Conservation (phyloP, 2,888 invertebrate species). For the Microchrysa polita region DNA sequence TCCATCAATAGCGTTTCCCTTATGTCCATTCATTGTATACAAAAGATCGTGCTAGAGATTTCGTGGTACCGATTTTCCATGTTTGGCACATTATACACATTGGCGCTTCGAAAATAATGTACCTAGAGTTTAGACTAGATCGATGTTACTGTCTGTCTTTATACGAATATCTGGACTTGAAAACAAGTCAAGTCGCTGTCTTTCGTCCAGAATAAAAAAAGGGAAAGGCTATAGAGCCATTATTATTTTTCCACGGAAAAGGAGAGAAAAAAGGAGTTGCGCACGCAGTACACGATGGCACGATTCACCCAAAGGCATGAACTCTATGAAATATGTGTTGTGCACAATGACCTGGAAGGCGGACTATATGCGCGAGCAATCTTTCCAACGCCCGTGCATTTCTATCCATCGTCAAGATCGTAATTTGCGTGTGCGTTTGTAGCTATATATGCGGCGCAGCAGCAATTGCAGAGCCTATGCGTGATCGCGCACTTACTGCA, state of each 20-base stretch:
- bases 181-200: slow-evolving; percentile 14
- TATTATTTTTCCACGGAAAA: slow-evolving; percentile 27
- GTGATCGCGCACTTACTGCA: slow-evolving; percentile 45
- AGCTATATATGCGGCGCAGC: slow-evolving; percentile 19
- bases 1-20: not conserved
- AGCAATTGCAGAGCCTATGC: slow-evolving; percentile 40
- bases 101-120: not conserved
- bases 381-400: slow-evolving; percentile 2
- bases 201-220: not conserved
- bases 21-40: not conserved
- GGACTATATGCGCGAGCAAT: slow-evolving; percentile 5
- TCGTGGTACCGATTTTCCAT: slow-evolving; percentile 2
- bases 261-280: slow-evolving; percentile 33
- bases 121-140: slow-evolving; percentile 25
- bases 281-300: slow-evolving; percentile 44
- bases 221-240: slow-evolving; percentile 41
- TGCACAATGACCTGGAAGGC: slow-evolving; percentile 43
- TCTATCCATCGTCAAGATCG: slow-evolving; percentile 14
- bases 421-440: slow-evolving; percentile 43
- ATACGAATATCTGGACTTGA: too few species aligned
- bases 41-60: slow-evolving; percentile 36
- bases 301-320: slow-evolving; percentile 45
- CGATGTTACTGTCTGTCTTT: slow-evolving; percentile 32
- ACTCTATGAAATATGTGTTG: slow-evolving; percentile 42
- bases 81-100: not conserved